These are phyloP conservation scores for Triops longicaudatus DNA, from an alignment of 1,140 invertebrate genomes.

Conservation along the genomic window DNA sequence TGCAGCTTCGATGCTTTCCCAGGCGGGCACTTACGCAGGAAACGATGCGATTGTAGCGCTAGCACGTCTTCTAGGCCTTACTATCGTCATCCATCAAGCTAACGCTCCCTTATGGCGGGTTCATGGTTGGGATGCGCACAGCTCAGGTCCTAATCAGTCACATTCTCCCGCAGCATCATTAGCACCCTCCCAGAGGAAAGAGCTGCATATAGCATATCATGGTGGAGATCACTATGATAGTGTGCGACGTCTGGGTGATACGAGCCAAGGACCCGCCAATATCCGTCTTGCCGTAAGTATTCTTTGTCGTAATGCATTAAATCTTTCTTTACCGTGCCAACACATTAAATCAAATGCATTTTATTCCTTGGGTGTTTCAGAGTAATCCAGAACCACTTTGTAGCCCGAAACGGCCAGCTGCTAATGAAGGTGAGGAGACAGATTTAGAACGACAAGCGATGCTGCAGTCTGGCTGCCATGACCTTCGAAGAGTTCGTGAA, in stretches of 20 bases:
- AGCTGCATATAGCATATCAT: slow-evolving; percentile 48
- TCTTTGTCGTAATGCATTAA: neutral
- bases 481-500: slow-evolving; percentile 31
- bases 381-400: slow-evolving; percentile 21
- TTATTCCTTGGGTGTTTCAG: slow-evolving; percentile 29
- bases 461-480: slow-evolving; percentile 31
- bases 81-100: slow-evolving; percentile 48
- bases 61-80: slow-evolving; percentile 42
- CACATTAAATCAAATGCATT: slow-evolving; percentile 1
- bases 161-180: neutral
- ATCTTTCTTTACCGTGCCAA: no score
- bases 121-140: slow-evolving; percentile 28
- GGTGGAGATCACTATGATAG: slow-evolving; percentile 48
- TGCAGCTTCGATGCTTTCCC: slow-evolving; percentile 42
- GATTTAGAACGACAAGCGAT: slow-evolving; percentile 33
- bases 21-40: slow-evolving; percentile 47
- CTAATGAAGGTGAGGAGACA: slow-evolving; percentile 28
- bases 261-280: slow-evolving; percentile 40
- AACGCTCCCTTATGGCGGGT: slow-evolving; percentile 44
- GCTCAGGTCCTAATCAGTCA: slow-evolving; percentile 28
- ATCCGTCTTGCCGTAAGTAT: slow-evolving; percentile 34
- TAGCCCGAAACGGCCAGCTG: slow-evolving; percentile 18
- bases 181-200: slow-evolving; percentile 31
- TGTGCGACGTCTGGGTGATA: slow-evolving; percentile 40
- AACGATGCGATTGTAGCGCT: slow-evolving; percentile 50